Evolutionary conservation across 2,113 vertebrate species (phyloP).

Genomic region (Motacilla alba): DNA sequence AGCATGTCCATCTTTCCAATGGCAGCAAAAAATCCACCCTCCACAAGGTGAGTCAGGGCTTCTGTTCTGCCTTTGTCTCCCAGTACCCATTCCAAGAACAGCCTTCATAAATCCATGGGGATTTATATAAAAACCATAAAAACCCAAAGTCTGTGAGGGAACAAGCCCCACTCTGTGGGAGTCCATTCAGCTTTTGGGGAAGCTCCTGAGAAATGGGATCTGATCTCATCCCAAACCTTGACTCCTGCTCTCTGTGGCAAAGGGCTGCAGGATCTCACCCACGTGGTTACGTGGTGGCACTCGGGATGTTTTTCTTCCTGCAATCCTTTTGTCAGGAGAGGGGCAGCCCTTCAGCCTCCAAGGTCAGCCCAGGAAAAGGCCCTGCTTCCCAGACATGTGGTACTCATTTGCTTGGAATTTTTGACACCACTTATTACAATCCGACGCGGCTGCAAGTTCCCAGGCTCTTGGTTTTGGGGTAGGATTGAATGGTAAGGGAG

Average conservation of each 20-base stretch:
- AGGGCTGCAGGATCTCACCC: background rate
- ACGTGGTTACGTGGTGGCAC: rapidly evolving
- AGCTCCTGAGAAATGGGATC: background rate
- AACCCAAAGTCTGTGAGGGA: background rate
- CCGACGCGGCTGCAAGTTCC: background rate
- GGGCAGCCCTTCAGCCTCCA: background rate
- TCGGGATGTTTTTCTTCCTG: background rate
- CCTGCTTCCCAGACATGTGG: background rate
- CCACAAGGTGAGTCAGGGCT: background rate
- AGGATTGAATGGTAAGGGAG: background rate
- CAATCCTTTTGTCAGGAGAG: background rate
- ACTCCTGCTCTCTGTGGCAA: rapidly evolving
- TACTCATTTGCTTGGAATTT: conserved; percentile 23
- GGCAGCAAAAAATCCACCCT: background rate
- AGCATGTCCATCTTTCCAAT: background rate
- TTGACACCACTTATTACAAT: background rate
- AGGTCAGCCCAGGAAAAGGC: conserved; percentile 1
- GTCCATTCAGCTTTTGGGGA: background rate
- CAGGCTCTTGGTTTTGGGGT: background rate
- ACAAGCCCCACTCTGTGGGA: background rate
- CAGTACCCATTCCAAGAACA: background rate
- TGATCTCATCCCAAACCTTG: rapidly evolving
- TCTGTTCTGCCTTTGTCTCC: background rate
- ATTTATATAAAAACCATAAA: no score
- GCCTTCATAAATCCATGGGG: background rate